phyloP scores from a whole-genome alignment of 2,113 vertebrate genomes.

The Pavo muticus region DNA sequence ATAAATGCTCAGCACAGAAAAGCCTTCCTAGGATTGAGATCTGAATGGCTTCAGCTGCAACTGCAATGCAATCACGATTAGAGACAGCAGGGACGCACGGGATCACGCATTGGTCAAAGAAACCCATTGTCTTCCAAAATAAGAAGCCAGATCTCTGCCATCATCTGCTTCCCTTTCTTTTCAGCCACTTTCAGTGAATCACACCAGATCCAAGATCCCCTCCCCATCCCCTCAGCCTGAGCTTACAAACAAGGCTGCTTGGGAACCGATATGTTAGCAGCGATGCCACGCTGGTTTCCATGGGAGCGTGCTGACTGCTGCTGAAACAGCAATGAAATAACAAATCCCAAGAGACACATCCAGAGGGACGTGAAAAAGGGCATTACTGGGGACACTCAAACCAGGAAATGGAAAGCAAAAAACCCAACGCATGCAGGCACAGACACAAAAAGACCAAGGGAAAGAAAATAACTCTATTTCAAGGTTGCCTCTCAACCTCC shows the following conservation, averaged over 20 bases:
- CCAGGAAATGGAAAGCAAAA: not conserved
- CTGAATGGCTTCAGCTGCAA: not conserved
- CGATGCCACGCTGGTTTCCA: constrained; percentile 26
- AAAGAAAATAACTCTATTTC: not conserved
- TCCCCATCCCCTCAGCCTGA: not conserved
- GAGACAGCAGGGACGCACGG: not conserved
- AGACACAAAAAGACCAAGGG: not conserved
- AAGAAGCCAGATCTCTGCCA: not conserved
- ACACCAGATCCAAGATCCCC: not conserved
- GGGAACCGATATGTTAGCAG: not conserved
- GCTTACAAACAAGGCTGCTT: not conserved
- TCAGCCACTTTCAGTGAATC: not conserved
- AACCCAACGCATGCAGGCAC: not conserved
- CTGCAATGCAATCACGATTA: fast-evolving
- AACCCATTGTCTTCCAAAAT: fast-evolving
- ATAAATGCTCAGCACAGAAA: not conserved
- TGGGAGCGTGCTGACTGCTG: not conserved
- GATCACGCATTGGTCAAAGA: not conserved
- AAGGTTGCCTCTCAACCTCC: not conserved
- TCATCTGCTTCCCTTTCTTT: not conserved
- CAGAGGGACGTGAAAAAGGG: not conserved
- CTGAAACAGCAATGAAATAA: not conserved
- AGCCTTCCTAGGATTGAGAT: not conserved
- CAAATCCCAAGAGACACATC: constrained; percentile 2
- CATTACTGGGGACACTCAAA: not conserved